These are phyloP conservation scores for Glaucidium brasilianum DNA, from an alignment of 2,113 vertebrate species.

Conservation along the genomic window DNA sequence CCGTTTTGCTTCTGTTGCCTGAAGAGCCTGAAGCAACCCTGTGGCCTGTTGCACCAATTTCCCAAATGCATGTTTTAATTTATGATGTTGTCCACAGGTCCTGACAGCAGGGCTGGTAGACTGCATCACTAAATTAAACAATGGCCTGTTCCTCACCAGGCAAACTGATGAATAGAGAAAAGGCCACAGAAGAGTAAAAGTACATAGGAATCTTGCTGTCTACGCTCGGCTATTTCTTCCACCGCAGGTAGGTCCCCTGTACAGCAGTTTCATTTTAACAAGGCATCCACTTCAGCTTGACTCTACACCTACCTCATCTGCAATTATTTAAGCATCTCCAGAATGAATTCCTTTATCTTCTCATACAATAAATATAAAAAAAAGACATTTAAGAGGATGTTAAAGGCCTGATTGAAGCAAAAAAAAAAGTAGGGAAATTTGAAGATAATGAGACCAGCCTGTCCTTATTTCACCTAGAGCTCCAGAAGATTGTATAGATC, in stretches of 20 bases:
- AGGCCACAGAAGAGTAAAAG: not conserved
- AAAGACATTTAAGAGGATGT: not conserved
- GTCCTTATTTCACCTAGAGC: not conserved
- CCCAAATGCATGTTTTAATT: not conserved
- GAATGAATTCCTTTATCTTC: slow-evolving; percentile 14
- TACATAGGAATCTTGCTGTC: not conserved
- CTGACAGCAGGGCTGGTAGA: not conserved
- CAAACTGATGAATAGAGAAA: not conserved
- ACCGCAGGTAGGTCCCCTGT: not conserved
- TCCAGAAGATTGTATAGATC: not conserved
- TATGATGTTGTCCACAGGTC: not conserved
- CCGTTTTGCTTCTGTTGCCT: not conserved
- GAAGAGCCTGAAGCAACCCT: not conserved
- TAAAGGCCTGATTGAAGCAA: not conserved
- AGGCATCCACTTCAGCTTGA: not conserved
- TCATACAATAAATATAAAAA: not conserved
- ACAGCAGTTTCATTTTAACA: slow-evolving; percentile 27
- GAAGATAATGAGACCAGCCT: slow-evolving; percentile 6
- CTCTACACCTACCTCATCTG: not conserved
- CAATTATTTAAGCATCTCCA: not conserved
- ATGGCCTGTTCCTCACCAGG: not conserved
- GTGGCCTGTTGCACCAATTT: not conserved
- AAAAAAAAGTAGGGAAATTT: slow-evolving; percentile 4
- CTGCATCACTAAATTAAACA: slow-evolving; percentile 20
- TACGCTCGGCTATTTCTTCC: not conserved